These are phyloP conservation scores for Lynx canadensis DNA, from an alignment of 2,113 vertebrate genomes.

Conservation along the genomic window DNA sequence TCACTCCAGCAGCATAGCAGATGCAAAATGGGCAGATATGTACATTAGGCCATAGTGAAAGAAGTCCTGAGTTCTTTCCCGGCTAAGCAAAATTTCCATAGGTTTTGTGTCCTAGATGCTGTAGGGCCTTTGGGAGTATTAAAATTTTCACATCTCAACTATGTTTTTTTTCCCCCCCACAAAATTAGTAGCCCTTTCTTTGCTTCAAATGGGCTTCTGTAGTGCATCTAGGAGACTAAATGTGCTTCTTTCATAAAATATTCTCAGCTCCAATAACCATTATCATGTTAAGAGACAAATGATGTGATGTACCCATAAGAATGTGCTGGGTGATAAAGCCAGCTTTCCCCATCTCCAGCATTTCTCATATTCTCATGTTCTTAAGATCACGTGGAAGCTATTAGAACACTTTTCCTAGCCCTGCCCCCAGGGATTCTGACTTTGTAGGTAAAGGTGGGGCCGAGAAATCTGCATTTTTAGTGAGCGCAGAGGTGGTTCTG, in stretches of 20 bases:
- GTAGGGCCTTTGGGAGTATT: not conserved
- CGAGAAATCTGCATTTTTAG: not conserved
- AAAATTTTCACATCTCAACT: not conserved
- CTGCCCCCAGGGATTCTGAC: not conserved
- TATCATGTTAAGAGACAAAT: not conserved
- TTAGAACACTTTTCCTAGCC: not conserved
- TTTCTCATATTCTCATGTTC: not conserved
- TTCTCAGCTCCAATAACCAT: not conserved
- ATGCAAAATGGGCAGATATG: not conserved
- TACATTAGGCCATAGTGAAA: not conserved
- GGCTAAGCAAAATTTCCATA: not conserved
- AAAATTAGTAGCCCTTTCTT: not conserved
- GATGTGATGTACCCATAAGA: not conserved
- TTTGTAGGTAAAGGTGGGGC: not conserved
- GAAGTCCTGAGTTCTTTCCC: not conserved
- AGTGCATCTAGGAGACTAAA: not conserved
- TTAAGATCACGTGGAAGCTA: not conserved
- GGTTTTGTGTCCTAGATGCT: constrained; percentile 15
- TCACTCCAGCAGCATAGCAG: constrained; percentile 33
- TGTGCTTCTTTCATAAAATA: not conserved
- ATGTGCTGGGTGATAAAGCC: not conserved
- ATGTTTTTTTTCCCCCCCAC: not conserved
- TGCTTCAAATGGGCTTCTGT: not conserved
- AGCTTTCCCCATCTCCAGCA: not conserved
- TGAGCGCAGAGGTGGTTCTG: not conserved